Conservation (phyloP, 92 coral and sea anemone genomes). For the Muricea muricata region DNA sequence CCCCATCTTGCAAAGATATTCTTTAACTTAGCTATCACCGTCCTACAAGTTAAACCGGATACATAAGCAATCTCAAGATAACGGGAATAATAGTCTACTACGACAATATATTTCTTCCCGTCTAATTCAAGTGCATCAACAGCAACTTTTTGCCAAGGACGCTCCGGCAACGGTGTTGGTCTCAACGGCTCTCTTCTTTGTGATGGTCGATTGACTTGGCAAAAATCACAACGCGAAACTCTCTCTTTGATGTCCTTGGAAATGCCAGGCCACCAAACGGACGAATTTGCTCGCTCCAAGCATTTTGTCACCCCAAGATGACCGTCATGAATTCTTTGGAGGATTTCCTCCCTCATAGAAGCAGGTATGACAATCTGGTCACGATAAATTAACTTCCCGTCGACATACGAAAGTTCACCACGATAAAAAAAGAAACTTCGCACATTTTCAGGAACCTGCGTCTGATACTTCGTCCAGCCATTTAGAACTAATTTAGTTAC, state of each 20-base stretch:
- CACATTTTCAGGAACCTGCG: conserved; percentile 36
- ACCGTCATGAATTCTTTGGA: too few species aligned
- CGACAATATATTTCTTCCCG: too few species aligned
- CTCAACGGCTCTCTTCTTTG: conserved; percentile 46
- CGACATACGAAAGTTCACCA: conserved; percentile 52
- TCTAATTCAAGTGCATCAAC: not conserved
- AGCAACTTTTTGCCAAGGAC: not conserved
- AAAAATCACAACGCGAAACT: too few species aligned
- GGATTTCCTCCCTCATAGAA: too few species aligned
- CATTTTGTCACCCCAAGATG: too few species aligned
- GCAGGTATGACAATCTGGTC: too few species aligned
- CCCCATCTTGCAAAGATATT: conserved; percentile 72
- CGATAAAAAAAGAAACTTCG: conserved; percentile 24
- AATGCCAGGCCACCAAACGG: conserved; percentile 63
- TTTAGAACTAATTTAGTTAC: too few species aligned
- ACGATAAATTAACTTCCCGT: too few species aligned
- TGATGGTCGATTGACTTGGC: conserved; percentile 3
- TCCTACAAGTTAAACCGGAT: not conserved
- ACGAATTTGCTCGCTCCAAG: not conserved
- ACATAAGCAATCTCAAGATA: not conserved
- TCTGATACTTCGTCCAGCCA: conserved; percentile 63
- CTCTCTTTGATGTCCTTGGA: conserved; percentile 41
- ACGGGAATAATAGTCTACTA: too few species aligned
- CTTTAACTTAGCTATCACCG: conserved; percentile 56
- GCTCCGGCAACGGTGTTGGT: conserved; percentile 5